A percentile compares a stretch with the other conserved stretches of the same genome.
Conservation (phyloP, 2,888 invertebrate species). For the Serripes groenlandicus region DNA sequence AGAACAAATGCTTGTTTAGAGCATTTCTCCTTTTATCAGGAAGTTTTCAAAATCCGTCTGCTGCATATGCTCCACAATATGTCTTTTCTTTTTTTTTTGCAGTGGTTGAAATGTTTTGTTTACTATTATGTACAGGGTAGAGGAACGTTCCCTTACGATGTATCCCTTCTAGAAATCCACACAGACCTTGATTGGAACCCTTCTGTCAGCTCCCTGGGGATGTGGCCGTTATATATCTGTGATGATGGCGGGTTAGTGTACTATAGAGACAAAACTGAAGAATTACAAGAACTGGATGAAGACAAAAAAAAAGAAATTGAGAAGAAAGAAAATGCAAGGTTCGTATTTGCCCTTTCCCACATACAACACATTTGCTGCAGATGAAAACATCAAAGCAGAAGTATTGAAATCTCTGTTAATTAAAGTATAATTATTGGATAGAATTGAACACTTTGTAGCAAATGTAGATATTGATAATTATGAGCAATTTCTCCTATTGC, state of each 20-base stretch:
- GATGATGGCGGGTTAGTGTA: constrained; percentile 90
- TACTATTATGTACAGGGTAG: constrained; percentile 83
- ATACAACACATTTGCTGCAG: too few species aligned
- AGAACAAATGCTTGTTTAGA: not conserved
- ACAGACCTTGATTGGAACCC: constrained; percentile 90
- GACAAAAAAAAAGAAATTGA: constrained; percentile 90
- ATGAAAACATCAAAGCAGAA: too few species aligned
- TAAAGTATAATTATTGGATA: too few species aligned
- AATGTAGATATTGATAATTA: too few species aligned
- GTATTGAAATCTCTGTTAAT: too few species aligned
- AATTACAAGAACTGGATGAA: constrained; percentile 88
- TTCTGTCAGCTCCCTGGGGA: constrained; percentile 88
- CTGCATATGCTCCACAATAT: too few species aligned
- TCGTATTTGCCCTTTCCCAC: constrained; percentile 28
- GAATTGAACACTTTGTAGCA: too few species aligned
- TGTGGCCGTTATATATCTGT: constrained; percentile 89
- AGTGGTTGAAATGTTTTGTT: not conserved
- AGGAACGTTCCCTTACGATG: constrained; percentile 90
- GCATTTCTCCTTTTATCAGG: not conserved
- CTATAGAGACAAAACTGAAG: constrained; percentile 91
- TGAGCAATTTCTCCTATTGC: not conserved
- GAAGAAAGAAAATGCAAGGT: constrained; percentile 88
- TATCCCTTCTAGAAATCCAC: constrained; percentile 89
- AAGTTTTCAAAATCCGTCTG: too few species aligned
- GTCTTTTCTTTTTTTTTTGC: not conserved